These are phyloP conservation scores for Zele albiditarsus DNA, from an alignment of 2,888 invertebrate species.

Conservation along the genomic window DNA sequence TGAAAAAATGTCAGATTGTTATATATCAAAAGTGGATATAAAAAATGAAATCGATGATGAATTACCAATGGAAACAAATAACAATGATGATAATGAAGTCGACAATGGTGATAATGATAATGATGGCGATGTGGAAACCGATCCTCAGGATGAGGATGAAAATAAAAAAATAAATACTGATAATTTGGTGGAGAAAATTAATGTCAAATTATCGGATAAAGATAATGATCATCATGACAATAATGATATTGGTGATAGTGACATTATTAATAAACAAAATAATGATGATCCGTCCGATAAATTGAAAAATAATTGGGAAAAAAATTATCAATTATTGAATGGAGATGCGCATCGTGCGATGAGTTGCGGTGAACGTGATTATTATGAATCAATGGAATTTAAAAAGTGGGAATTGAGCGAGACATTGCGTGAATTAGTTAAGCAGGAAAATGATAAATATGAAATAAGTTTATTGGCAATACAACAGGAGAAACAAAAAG, in stretches of 20 bases:
- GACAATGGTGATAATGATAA: conserved; percentile 8
- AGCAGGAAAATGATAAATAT: conserved; percentile 66
- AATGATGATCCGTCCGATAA: conserved; percentile 11
- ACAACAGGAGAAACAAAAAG: conserved; percentile 69
- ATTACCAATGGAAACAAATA: conserved; percentile 13
- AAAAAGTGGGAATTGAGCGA: conserved; percentile 67
- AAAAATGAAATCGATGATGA: conserved; percentile 40
- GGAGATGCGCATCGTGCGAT: conserved; percentile 68
- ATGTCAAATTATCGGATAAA: background rate
- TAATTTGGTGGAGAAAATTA: background rate
- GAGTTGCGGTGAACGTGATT: conserved; percentile 66
- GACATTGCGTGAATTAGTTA: conserved; percentile 65
- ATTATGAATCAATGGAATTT: conserved; percentile 68
- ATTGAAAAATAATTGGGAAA: conserved; percentile 32
- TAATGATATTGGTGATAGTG: background rate
- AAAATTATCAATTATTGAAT: conserved; percentile 63
- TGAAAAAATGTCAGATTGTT: conserved; percentile 48
- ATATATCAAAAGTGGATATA: conserved; percentile 33
- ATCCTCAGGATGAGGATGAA: background rate
- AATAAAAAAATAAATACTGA: background rate
- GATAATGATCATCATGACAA: background rate
- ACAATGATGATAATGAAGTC: background rate
- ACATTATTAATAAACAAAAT: background rate
- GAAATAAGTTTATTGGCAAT: conserved; percentile 66
- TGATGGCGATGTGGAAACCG: background rate